Base-by-base conservation (phyloP, 2,888 invertebrate species). In the Parascotia fuliginaria region DNA sequence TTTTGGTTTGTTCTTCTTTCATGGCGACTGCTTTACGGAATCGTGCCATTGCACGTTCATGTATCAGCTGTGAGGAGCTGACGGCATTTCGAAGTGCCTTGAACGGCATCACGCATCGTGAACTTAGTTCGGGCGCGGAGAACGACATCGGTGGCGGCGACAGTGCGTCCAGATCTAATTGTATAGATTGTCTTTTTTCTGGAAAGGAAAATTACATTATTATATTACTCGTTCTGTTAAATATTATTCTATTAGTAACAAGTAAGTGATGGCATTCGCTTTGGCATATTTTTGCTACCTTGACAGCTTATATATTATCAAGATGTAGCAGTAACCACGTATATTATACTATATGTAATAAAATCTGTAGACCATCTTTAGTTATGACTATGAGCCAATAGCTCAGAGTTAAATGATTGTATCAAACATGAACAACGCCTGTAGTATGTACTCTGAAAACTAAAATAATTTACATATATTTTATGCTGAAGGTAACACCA, bases 21-120 rank as follows among this genome's bases (percentile, higher is more conserved):
- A 95, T 93, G 45, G 95, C 95, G 2, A 95, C 94, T 7, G 96
- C 96, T 79, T 95, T 94, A 77, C 96, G 96, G 77, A 97, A 95
- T 29, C 97, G 92, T 6, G 95, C 95, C 95, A 97, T 96, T 9
- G 96, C 96, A 34, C 95, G 93, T 78, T 97, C 97, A 78, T 96
- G 96, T 0, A 97, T 92, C 3, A 97, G 90, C 77, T 97, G 97
- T 0, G 96, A 95, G 1, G 97, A 97, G 75, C 97, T 97, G 16
- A 96, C 95, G 0, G 96, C 95, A 65, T 95, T 93, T 19, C 96
- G 93, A 27, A 97, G 83, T 36, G 94, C 92, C 68, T 95, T 93
- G 39, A 93, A 91, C 11, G 93, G 93, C 72, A 92, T 83, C 22
- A 84, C 70, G 56, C 80, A 78, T 28, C 86, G 83, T 28, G 88